Conservation (phyloP, 2,888 invertebrate genomes). For the Plebejus melissa region DNA sequence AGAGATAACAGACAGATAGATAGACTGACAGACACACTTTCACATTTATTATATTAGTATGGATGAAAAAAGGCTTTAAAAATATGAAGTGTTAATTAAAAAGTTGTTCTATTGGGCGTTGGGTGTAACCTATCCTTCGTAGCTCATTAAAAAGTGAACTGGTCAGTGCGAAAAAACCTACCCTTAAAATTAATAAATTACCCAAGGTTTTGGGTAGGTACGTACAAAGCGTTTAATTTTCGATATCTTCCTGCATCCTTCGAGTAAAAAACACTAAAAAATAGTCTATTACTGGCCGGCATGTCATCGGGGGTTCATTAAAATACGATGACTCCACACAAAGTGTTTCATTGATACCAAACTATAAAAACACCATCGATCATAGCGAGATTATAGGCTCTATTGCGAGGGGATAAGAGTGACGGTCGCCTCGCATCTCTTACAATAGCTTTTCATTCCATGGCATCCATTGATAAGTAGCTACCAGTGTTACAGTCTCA, state of each 20-base stretch:
- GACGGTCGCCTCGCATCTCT: constrained; percentile 63
- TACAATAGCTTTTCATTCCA: constrained; percentile 75
- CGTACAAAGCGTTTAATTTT: constrained; percentile 40
- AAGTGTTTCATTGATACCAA: constrained; percentile 77
- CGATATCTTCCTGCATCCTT: constrained; percentile 56
- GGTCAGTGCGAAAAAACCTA: neutral
- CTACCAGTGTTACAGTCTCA: constrained; percentile 78
- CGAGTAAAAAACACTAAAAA: constrained; percentile 74
- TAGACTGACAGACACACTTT: no score
- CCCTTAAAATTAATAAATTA: constrained; percentile 11
- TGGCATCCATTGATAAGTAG: constrained; percentile 78
- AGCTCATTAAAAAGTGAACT: neutral
- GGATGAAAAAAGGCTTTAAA: neutral
- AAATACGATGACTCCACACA: constrained; percentile 78
- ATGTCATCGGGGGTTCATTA: constrained; percentile 79
- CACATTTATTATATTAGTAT: no score
- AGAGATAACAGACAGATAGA: no score
- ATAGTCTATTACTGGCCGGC: constrained; percentile 77
- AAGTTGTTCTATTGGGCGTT: neutral
- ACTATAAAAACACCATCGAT: constrained; percentile 61
- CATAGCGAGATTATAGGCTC: constrained; percentile 45
- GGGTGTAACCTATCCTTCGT: neutral
- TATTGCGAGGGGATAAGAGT: constrained; percentile 47
- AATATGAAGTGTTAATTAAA: neutral
- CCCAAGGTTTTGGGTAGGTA: constrained; percentile 12